These are phyloP conservation scores for Sesamia inferens DNA, from an alignment of 2,888 invertebrate genomes.

Conservation along the genomic window DNA sequence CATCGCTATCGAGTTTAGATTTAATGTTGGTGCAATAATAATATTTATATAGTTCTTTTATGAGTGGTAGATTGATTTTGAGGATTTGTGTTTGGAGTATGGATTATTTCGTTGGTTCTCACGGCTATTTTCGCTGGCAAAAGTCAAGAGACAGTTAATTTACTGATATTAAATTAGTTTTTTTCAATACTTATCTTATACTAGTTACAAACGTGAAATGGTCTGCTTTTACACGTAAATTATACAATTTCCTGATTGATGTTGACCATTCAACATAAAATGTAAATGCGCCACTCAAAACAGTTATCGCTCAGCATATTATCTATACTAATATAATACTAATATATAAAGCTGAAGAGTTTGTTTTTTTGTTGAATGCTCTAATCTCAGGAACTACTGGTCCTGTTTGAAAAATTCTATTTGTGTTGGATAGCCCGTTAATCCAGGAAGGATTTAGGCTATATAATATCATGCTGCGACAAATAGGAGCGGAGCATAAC, in stretches of 20 bases:
- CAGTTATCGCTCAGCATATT: background rate
- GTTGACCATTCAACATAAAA: too few relatives aligned
- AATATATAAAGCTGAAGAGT: too few relatives aligned
- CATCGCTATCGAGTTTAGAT: conserved; percentile 63
- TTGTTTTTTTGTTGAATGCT: too few relatives aligned
- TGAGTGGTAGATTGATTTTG: conserved; percentile 46
- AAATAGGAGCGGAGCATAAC: too few relatives aligned
- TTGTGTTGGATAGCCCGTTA: too few relatives aligned
- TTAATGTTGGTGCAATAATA: conserved; percentile 68
- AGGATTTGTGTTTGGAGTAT: conserved; percentile 15
- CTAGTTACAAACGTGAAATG: background rate
- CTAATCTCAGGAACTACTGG: too few relatives aligned
- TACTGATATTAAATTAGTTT: background rate
- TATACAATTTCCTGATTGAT: background rate
- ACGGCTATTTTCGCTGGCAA: conserved; percentile 19
- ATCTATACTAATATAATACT: too few relatives aligned
- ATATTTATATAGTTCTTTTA: conserved; percentile 71
- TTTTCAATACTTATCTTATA: too few relatives aligned
- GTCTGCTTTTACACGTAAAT: background rate
- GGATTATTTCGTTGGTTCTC: conserved; percentile 35
- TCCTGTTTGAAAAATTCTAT: too few relatives aligned
- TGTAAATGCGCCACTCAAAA: too few relatives aligned
- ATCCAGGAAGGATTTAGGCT: too few relatives aligned
- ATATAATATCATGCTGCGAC: too few relatives aligned
- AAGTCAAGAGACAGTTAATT: background rate